Evolutionary conservation across 2,888 invertebrate species (phyloP).

Genomic region (Cheilosia soror): DNA sequence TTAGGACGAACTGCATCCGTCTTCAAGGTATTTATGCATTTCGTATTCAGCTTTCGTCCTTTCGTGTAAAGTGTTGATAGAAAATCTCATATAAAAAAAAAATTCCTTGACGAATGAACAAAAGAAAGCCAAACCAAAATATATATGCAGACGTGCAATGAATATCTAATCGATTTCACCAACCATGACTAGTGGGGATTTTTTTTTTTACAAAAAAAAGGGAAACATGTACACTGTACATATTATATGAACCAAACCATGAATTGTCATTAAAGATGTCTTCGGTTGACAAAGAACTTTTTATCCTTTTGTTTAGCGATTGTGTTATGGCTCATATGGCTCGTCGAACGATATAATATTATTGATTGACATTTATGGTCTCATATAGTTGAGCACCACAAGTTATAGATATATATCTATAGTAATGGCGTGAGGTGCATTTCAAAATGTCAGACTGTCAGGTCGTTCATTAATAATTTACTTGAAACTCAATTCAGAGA

Average conservation of each 20-base stretch:
- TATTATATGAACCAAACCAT: background rate
- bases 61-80: slow-evolving; percentile 62
- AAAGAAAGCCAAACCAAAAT: slow-evolving; percentile 25
- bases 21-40: slow-evolving; percentile 41
- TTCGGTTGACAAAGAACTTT: slow-evolving; percentile 42
- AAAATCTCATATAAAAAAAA: slow-evolving; percentile 39
- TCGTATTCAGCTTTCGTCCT: slow-evolving; percentile 72
- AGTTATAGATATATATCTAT: too few species aligned
- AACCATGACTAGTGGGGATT: slow-evolving; percentile 30
- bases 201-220: background rate
- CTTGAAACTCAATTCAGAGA: too few species aligned
- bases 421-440: too few species aligned
- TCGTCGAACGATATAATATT: too few species aligned
- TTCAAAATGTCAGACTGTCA: too few species aligned
- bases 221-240: background rate
- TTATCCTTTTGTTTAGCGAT: slow-evolving; percentile 11
- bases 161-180: slow-evolving; percentile 45
- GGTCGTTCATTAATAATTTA: too few species aligned
- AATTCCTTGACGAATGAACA: slow-evolving; percentile 55
- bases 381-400: too few species aligned
- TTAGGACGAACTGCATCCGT: slow-evolving; percentile 39
- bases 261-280: slow-evolving; percentile 42
- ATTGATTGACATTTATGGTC: too few species aligned
- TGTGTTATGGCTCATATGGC: background rate
- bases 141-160: slow-evolving; percentile 53